Evolutionary conservation across 2,888 invertebrate species (phyloP).

Genomic region (Drosophila formosana): DNA sequence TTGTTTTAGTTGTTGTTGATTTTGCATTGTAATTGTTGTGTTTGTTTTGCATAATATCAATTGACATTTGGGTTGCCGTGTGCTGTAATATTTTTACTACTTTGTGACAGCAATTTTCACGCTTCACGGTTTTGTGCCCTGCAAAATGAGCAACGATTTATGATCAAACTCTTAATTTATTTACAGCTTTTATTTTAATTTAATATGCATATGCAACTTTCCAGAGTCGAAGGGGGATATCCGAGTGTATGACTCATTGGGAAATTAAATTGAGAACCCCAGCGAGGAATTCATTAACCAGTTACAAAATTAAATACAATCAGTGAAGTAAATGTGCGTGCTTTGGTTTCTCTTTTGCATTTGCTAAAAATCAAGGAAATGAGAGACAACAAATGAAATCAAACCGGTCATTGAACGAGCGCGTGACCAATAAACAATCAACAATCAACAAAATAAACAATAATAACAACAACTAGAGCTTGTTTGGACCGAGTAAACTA

Average conservation of each 20-base stretch:
- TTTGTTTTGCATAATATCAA: constrained; percentile 31
- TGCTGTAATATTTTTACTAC: constrained; percentile 11
- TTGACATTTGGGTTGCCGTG: constrained; percentile 21
- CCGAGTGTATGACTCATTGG: constrained; percentile 13
- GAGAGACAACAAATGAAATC: constrained; percentile 15
- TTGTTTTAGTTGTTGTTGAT: constrained; percentile 7
- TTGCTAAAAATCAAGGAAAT: constrained; percentile 30
- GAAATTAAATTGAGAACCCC: constrained; percentile 9
- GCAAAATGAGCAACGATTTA: constrained; percentile 35
- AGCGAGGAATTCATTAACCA: background rate
- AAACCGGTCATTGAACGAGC: constrained; percentile 51
- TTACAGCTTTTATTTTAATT: background rate
- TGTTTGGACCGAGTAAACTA: constrained; percentile 19
- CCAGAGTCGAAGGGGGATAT: constrained; percentile 1
- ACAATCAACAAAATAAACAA: constrained; percentile 20
- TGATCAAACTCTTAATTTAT: constrained; percentile 13
- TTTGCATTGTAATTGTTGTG: constrained; percentile 21
- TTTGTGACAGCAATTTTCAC: constrained; percentile 32
- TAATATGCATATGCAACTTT: constrained; percentile 3
- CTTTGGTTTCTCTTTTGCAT: constrained; percentile 16
- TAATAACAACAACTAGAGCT: constrained; percentile 19
- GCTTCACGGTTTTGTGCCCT: constrained; percentile 30
- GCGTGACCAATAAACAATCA: constrained; percentile 35
- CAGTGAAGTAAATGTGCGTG: background rate
- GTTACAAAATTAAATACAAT: constrained; percentile 1